These are phyloP conservation scores for Caerostris darwini DNA, from an alignment of 1,140 invertebrate species.

Conservation along the genomic window DNA sequence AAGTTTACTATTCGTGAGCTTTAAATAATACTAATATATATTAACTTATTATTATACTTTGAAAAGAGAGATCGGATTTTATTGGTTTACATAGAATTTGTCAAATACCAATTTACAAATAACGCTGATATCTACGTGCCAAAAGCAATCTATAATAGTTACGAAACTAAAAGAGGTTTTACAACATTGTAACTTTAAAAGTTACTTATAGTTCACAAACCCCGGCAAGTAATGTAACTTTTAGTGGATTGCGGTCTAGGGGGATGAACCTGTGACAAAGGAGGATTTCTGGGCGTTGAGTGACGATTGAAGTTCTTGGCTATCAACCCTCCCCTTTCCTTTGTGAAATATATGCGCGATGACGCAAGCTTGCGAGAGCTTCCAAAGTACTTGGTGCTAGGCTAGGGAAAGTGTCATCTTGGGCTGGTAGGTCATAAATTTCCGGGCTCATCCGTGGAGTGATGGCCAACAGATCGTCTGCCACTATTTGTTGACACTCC, in stretches of 20 bases:
- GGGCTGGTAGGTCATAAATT: constrained; percentile 51
- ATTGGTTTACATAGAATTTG: too few species aligned
- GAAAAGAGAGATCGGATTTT: too few species aligned
- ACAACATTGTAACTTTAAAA: too few species aligned
- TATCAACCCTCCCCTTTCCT: constrained; percentile 5
- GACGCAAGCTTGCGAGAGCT: background rate
- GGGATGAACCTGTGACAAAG: background rate
- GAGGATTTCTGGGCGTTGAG: background rate
- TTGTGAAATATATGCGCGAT: constrained; percentile 22
- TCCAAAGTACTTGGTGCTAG: constrained; percentile 39
- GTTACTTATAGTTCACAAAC: too few species aligned
- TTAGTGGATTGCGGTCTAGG: background rate
- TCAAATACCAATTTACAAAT: too few species aligned
- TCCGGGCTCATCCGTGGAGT: constrained; percentile 58
- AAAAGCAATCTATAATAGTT: too few species aligned
- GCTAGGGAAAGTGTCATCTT: constrained; percentile 41
- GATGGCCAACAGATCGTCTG: constrained; percentile 73
- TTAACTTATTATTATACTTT: too few species aligned
- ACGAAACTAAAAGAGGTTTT: too few species aligned
- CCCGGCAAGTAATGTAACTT: too few species aligned
- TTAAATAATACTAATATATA: too few species aligned
- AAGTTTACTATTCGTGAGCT: too few species aligned
- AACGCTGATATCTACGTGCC: too few species aligned
- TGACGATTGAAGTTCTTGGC: background rate
- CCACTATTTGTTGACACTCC: constrained; percentile 75